A percentile compares a stretch with the other conserved stretches of the same genome.
Conservation (phyloP, 2,888 invertebrate species). For the Idaea dimidiata region DNA sequence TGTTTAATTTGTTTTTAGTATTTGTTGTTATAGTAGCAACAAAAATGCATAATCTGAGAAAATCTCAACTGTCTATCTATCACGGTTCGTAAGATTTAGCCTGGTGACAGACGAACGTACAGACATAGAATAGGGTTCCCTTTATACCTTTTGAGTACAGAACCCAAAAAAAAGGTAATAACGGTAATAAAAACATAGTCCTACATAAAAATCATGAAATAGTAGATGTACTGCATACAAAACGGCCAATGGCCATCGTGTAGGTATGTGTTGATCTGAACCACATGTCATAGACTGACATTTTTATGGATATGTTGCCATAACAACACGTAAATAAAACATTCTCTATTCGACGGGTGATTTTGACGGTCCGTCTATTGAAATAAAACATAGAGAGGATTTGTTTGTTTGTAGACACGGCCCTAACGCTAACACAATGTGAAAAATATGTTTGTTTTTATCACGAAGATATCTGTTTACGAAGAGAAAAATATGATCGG, state of each 20-base stretch:
- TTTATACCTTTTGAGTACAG: too few species aligned
- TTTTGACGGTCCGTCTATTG: slow-evolving; percentile 1
- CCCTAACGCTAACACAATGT: slow-evolving; percentile 6
- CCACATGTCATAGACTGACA: background rate
- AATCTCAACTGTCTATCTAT: too few species aligned
- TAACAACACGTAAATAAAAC: slow-evolving; percentile 7
- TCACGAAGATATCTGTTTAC: slow-evolving; percentile 9
- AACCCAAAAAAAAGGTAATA: too few species aligned
- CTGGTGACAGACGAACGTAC: too few species aligned
- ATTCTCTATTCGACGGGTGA: background rate
- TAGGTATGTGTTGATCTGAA: background rate
- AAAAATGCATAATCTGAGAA: too few species aligned
- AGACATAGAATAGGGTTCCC: too few species aligned
- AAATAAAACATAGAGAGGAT: slow-evolving; percentile 5
- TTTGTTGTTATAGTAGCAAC: too few species aligned
- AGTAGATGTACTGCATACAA: background rate
- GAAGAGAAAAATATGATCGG: slow-evolving; percentile 6
- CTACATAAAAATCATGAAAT: background rate
- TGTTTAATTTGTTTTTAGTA: too few species aligned
- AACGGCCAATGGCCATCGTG: background rate
- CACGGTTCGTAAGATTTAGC: too few species aligned
- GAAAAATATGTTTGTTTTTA: slow-evolving; percentile 14
- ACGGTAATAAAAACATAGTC: background rate
- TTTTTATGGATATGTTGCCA: slow-evolving; percentile 1
- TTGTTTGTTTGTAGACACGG: slow-evolving; percentile 8